A percentile compares a stretch with the other conserved stretches of the same genome.
These are phyloP conservation scores for Mus pahari DNA, from an alignment of 2,113 vertebrate species.

Conservation along the genomic window DNA sequence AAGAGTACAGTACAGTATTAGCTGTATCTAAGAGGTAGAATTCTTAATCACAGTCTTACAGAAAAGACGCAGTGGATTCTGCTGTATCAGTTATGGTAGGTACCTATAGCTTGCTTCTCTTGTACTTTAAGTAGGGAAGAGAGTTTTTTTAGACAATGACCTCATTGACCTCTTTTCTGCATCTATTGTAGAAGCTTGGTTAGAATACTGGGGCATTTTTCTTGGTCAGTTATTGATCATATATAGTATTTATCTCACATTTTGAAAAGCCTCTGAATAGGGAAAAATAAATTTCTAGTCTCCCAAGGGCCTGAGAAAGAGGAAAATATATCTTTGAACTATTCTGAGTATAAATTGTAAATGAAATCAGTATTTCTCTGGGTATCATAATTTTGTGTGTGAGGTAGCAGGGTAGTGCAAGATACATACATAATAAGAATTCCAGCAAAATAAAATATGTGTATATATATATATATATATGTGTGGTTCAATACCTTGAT, in stretches of 20 bases:
- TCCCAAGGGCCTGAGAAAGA: not conserved
- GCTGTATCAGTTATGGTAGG: not conserved
- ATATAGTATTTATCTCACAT: slow-evolving; percentile 38
- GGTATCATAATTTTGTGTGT: not conserved
- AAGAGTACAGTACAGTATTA: slow-evolving; percentile 62
- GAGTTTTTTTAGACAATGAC: not conserved
- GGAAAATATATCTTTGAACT: not conserved
- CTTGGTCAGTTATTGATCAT: slow-evolving; percentile 20
- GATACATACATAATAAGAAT: slow-evolving; percentile 59
- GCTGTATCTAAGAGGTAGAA: slow-evolving; percentile 84
- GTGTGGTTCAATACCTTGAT: slow-evolving; percentile 9
- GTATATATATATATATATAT: not conserved
- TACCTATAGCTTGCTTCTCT: slow-evolving; percentile 16
- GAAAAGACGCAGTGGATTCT: slow-evolving; percentile 74
- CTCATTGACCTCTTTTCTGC: slow-evolving; percentile 23
- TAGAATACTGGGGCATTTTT: not conserved
- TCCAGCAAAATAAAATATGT: not conserved
- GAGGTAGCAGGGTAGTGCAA: not conserved
- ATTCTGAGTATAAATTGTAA: slow-evolving; percentile 42
- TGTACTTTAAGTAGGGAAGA: not conserved
- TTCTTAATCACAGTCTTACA: slow-evolving; percentile 80
- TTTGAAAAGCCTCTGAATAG: slow-evolving; percentile 35
- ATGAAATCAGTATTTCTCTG: slow-evolving; percentile 44
- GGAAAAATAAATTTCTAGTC: slow-evolving; percentile 24
- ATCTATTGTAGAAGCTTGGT: not conserved